phyloP scores from a whole-genome alignment of 2,888 invertebrate species.

The Pollenia griseotomentosa region DNA sequence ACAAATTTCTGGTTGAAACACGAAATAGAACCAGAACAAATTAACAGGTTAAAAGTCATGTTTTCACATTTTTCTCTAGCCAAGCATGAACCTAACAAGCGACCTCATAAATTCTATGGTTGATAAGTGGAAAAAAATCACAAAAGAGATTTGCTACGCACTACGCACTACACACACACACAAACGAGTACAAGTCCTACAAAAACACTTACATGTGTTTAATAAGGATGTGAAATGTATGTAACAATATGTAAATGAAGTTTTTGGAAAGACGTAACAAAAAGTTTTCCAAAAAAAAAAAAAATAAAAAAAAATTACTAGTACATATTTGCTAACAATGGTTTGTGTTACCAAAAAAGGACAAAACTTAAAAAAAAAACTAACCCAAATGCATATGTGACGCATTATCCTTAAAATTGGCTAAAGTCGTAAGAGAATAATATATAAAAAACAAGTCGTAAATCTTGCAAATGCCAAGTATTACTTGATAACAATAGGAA shows the following conservation, averaged over 20 bases:
- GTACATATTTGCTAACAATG: constrained; percentile 30
- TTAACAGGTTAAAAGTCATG: constrained; percentile 74
- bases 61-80: constrained; percentile 64
- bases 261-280: constrained; percentile 26
- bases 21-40: constrained; percentile 63
- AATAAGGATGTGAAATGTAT: constrained; percentile 17
- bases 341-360: constrained; percentile 1
- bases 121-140: constrained; percentile 72
- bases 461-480: constrained; percentile 70
- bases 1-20: not conserved
- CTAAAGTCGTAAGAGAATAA: constrained; percentile 44
- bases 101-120: constrained; percentile 71
- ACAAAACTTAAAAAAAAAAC: constrained; percentile 12
- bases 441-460: constrained; percentile 57
- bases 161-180: constrained; percentile 17
- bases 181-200: too few relatives aligned
- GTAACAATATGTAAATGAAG: constrained; percentile 61
- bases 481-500: constrained; percentile 61
- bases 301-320: too few relatives aligned
- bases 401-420: constrained; percentile 71
- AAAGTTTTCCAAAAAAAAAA: constrained; percentile 21
- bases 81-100: constrained; percentile 58
- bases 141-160: constrained; percentile 53
- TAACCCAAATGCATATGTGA: constrained; percentile 65
- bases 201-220: constrained; percentile 19